Base-by-base conservation (phyloP, 2,888 invertebrate genomes). In the Drosophila anomalipes region DNA sequence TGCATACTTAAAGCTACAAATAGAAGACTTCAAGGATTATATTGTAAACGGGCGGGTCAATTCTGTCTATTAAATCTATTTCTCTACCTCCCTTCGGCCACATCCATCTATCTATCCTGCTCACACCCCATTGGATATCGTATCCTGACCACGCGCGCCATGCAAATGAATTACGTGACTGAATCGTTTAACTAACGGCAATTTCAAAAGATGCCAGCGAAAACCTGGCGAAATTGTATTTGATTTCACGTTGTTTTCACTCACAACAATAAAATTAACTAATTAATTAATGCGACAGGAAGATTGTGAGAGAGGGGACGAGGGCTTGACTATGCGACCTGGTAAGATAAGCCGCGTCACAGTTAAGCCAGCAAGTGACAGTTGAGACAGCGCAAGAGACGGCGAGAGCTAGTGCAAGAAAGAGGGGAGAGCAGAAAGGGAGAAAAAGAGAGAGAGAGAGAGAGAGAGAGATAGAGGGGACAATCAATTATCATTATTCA, bases 401-500 rank as follows among this genome's bases (percentile, higher is more conserved):
- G 12, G 4, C 41, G 3, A 39, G n/a, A 10, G 2, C 9, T 0
- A 5, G 26, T 1, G 19, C 9, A 7, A 28, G 9, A 14, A 10
- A 33, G 49, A 2, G 51, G 12, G 14, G 14, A 10, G 22, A 30
- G 16, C 10, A 26, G 16, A 35, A 1, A 33, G 9, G 10, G 10
- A 52, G 9, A 33, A 3, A 22, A 1, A 10, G 4, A 22, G 1
- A 2, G 16, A 2, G 22, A 1, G 51, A 12, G 26, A 7, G n/a
- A 26, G 26, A 26, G 26, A 16, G 22, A 14, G 26, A n/a, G n/a
- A 12, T 16, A n/a, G 28, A 28, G 30, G 58, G 32, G 32, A 67
- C 83, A 77, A 81, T 83, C 86, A 86, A 86, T 86, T 86, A 83
- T 79, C 75, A 77, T 80, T 86, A 82, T 84, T 77, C 77, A 86